Percentiles rank a stretch among this genome's conserved stretches.
Conservation (phyloP, 2,113 vertebrate genomes). For the Tachycineta bicolor region DNA sequence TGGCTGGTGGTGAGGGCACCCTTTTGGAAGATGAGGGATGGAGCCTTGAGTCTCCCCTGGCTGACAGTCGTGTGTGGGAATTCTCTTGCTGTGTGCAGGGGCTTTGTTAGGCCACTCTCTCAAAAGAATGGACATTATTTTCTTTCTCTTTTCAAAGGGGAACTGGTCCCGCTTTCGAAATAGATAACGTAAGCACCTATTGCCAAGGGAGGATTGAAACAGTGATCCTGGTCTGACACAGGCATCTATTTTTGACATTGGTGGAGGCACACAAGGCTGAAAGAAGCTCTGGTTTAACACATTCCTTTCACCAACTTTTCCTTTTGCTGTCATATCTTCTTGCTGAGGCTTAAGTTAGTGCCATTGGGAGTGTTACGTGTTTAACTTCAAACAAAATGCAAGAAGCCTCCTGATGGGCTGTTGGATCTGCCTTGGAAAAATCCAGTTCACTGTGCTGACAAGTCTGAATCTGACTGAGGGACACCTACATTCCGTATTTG, state of each 20-base stretch:
- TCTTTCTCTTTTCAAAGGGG: background rate
- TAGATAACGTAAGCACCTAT: background rate
- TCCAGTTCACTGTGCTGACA: background rate
- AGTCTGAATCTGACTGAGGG: background rate
- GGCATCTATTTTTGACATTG: slow-evolving; percentile 12
- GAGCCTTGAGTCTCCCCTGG: background rate
- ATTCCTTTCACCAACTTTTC: slow-evolving; percentile 15
- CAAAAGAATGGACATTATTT: background rate
- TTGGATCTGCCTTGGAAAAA: background rate
- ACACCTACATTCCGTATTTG: background rate
- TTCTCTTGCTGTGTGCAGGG: background rate
- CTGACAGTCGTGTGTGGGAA: background rate
- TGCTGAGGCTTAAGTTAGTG: background rate
- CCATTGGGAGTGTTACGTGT: accelerated
- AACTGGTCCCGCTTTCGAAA: background rate
- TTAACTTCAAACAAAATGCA: background rate
- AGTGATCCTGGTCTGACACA: slow-evolving; percentile 20
- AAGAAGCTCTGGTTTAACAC: slow-evolving; percentile 22
- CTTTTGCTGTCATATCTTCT: background rate
- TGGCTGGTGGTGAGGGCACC: background rate
- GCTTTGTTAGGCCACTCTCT: background rate
- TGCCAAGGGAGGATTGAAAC: slow-evolving; percentile 9
- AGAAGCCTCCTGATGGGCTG: background rate
- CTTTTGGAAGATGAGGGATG: background rate
- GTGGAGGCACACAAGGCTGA: background rate